Conservation (phyloP, 2,888 invertebrate genomes). For the Stramonita haemastoma region DNA sequence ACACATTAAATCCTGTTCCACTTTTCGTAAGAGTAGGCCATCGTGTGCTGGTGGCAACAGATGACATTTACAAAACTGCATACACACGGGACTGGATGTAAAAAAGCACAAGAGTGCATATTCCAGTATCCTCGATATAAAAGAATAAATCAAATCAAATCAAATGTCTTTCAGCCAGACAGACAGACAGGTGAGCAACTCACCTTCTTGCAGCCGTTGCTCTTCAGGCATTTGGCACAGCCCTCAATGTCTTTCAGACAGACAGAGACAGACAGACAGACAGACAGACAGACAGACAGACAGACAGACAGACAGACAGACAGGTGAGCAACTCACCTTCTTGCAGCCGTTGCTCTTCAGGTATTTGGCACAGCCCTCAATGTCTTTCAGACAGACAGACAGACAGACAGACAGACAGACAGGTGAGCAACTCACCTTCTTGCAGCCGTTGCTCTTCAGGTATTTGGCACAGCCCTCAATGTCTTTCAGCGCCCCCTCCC, state of each 20-base stretch:
- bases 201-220: conserved; percentile 58
- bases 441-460: conserved; percentile 60
- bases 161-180: conserved; percentile 57
- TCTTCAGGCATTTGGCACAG: conserved; percentile 61
- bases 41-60: too few relatives aligned
- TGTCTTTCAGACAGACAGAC: conserved; percentile 57
- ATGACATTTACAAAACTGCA: too few relatives aligned
- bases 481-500: conserved; percentile 70
- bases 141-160: too few relatives aligned
- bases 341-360: conserved; percentile 61
- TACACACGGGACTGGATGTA: too few relatives aligned
- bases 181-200: not conserved
- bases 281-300: not conserved
- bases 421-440: conserved; percentile 37
- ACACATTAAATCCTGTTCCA: too few relatives aligned
- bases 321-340: conserved; percentile 16
- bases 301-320: not conserved
- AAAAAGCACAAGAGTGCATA: too few relatives aligned
- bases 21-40: too few relatives aligned
- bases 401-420: not conserved
- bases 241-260: conserved; percentile 67
- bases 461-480: conserved; percentile 65
- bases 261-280: not conserved
- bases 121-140: too few relatives aligned
- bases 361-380: conserved; percentile 64